Percentiles rank a stretch among this genome's conserved stretches.
These are phyloP conservation scores for Diabrotica virgifera DNA, from an alignment of 1,140 invertebrate species.

Conservation along the genomic window DNA sequence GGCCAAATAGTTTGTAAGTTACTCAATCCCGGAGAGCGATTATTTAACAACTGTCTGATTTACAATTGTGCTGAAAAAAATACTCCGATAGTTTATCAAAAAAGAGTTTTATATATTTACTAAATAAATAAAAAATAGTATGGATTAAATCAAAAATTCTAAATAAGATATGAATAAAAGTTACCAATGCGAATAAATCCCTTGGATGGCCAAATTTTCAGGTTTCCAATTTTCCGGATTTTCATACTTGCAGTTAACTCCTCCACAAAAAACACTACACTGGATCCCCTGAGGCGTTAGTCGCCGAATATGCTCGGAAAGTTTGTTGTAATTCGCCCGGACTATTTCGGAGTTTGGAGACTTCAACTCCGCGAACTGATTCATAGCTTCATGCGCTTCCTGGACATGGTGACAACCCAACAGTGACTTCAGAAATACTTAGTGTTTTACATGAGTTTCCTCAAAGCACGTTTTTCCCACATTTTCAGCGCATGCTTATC, in stretches of 20 bases:
- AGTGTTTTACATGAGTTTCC: slow-evolving; percentile 4
- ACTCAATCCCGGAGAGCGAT: too few relatives aligned
- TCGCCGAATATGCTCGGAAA: slow-evolving; percentile 47
- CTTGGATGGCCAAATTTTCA: slow-evolving; percentile 70
- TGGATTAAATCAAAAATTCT: background rate
- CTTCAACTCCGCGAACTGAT: slow-evolving; percentile 15
- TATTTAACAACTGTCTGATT: too few relatives aligned
- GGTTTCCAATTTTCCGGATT: slow-evolving; percentile 61
- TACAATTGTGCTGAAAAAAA: too few relatives aligned
- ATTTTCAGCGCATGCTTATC: slow-evolving; percentile 29
- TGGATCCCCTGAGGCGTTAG: slow-evolving; percentile 64
- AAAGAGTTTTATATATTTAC: too few relatives aligned
- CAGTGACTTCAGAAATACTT: slow-evolving; percentile 21
- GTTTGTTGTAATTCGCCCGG: slow-evolving; percentile 45
- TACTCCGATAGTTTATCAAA: too few relatives aligned
- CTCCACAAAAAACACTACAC: slow-evolving; percentile 79
- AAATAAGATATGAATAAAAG: slow-evolving; percentile 21
- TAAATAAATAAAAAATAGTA: too few relatives aligned
- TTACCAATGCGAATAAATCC: slow-evolving; percentile 83
- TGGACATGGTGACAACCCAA: slow-evolving; percentile 9
- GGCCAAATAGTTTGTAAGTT: too few relatives aligned
- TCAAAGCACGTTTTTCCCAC: slow-evolving; percentile 25
- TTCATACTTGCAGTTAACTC: slow-evolving; percentile 79
- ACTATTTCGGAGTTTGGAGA: slow-evolving; percentile 29
- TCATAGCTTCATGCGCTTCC: slow-evolving; percentile 8